These are phyloP conservation scores for Orchestia grillus DNA, from an alignment of 1,140 invertebrate genomes.

Conservation along the genomic window DNA sequence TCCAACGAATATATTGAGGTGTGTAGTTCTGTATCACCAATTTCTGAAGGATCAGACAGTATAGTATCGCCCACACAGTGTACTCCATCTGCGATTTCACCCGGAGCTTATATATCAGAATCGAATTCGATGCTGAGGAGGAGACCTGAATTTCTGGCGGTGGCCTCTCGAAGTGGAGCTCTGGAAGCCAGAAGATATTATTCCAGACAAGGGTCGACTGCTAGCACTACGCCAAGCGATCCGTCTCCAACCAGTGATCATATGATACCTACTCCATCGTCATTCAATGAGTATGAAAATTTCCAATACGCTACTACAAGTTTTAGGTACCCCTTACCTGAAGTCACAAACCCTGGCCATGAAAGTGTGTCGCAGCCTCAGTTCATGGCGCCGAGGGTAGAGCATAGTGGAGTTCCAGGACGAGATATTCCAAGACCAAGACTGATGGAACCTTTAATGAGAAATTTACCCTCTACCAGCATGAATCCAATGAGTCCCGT, in stretches of 20 bases:
- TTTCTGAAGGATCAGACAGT: not conserved
- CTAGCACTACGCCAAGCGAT: conserved; percentile 3
- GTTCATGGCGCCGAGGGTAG: not conserved
- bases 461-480: conserved; percentile 26
- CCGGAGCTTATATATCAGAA: not conserved
- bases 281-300: not conserved
- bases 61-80: not conserved
- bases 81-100: not conserved
- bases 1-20: conserved; percentile 27
- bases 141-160: conserved; percentile 24
- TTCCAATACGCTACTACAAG: not conserved
- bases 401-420: not conserved
- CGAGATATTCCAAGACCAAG: not conserved
- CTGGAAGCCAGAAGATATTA: not conserved
- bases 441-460: not conserved
- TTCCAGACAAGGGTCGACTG: conserved; percentile 17
- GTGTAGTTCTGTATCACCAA: conserved; percentile 36
- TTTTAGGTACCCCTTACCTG: not conserved
- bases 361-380: not conserved
- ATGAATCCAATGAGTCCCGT: not conserved
- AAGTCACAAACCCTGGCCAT: not conserved
- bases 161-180: not conserved
- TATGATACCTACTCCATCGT: not conserved
- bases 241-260: conserved; percentile 19
- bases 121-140: not conserved